These are phyloP conservation scores for Anarsia innoxiella DNA, from an alignment of 2,888 invertebrate species.

Conservation along the genomic window DNA sequence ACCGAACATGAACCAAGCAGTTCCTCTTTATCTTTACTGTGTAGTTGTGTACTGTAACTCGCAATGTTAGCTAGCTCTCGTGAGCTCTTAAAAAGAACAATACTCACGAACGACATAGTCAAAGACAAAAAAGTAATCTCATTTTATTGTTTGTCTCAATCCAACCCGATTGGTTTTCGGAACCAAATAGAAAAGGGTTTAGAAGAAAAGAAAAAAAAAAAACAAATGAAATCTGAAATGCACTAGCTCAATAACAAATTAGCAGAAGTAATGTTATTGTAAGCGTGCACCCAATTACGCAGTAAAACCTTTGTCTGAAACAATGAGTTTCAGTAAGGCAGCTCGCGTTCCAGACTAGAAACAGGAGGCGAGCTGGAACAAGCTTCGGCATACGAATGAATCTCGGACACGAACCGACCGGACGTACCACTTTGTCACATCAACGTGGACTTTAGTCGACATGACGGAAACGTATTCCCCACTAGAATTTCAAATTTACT, in stretches of 20 bases:
- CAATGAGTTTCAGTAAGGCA: constrained; percentile 33
- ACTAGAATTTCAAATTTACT: constrained; percentile 7
- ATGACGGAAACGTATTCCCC: constrained; percentile 17
- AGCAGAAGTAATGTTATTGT: constrained; percentile 5
- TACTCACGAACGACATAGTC: neutral
- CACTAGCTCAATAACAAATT: no score
- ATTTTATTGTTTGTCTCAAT: no score
- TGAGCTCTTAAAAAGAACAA: neutral
- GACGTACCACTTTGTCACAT: constrained; percentile 25
- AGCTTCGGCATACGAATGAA: constrained; percentile 15
- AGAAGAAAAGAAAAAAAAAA: constrained; percentile 7
- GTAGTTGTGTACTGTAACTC: no score
- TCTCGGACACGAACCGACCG: constrained; percentile 17
- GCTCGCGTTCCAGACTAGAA: constrained; percentile 7
- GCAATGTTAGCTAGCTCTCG: no score
- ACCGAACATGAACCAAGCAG: no score
- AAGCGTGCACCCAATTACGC: constrained; percentile 26
- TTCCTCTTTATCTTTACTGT: no score
- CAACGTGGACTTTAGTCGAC: constrained; percentile 16
- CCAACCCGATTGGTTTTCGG: no score
- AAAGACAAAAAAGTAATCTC: no score
- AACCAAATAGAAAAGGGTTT: no score
- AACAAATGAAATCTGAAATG: neutral
- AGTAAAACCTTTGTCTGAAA: constrained; percentile 35
- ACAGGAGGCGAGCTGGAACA: constrained; percentile 6